Evolutionary conservation across 2,113 vertebrate genomes (phyloP).

Genomic region (Poicephalus gulielmi): DNA sequence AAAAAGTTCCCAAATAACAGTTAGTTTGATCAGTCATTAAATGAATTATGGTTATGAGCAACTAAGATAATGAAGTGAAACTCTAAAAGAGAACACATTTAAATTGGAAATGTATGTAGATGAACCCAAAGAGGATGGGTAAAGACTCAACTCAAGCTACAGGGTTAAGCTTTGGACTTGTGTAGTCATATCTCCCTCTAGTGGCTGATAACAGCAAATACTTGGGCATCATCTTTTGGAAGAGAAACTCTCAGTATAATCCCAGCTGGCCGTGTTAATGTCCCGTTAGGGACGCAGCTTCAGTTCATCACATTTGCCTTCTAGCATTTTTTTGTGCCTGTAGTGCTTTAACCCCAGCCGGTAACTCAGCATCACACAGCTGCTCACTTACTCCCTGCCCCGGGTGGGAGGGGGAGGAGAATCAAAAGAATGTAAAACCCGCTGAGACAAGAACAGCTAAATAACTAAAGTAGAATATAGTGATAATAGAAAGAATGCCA

Average conservation of each 20-base stretch:
- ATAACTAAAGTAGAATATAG: background rate
- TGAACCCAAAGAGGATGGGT: background rate
- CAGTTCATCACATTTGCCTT: background rate
- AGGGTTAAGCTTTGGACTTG: background rate
- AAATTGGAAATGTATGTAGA: background rate
- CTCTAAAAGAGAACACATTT: background rate
- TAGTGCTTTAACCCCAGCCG: background rate
- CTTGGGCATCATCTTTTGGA: background rate
- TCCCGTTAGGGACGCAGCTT: background rate
- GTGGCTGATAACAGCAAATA: background rate
- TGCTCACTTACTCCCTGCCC: background rate
- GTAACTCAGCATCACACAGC: background rate
- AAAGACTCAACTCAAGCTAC: background rate
- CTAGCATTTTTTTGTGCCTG: background rate
- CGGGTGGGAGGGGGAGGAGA: background rate
- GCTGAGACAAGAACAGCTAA: background rate
- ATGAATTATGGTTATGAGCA: background rate
- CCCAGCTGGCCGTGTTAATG: background rate
- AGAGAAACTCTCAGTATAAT: background rate
- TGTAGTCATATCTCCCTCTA: conserved; percentile 20
- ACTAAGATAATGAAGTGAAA: background rate
- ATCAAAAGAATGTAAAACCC: background rate
- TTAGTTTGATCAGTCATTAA: background rate
- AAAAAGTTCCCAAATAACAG: background rate
- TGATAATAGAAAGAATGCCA: background rate